phyloP scores from a whole-genome alignment of 2,888 invertebrate genomes.

The Synanthedon formicaeformis region DNA sequence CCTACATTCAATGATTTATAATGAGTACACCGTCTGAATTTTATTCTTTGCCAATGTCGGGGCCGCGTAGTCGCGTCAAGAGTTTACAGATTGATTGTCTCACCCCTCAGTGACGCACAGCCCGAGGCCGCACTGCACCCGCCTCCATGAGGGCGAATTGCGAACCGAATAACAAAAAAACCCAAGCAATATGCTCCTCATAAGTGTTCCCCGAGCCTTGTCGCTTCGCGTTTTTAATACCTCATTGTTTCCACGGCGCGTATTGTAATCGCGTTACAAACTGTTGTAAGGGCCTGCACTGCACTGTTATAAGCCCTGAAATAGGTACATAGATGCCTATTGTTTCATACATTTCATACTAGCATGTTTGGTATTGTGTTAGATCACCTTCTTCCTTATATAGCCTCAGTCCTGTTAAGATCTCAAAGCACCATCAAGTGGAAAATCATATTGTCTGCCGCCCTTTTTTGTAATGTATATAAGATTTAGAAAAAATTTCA shows the following conservation, averaged over 20 bases:
- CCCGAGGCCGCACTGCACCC: constrained; percentile 3
- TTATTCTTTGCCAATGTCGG: constrained; percentile 11
- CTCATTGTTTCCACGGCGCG: constrained; percentile 15
- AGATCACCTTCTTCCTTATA: too few relatives aligned
- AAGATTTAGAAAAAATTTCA: too few relatives aligned
- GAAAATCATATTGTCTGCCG: too few relatives aligned
- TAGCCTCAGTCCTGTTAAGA: too few relatives aligned
- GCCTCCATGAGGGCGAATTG: constrained; percentile 7
- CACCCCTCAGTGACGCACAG: constrained; percentile 6
- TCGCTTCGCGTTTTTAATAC: constrained; percentile 14
- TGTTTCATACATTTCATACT: too few relatives aligned
- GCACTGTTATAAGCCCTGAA: too few relatives aligned
- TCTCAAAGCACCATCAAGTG: too few relatives aligned
- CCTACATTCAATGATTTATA: too few relatives aligned
- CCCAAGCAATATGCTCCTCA: constrained; percentile 45
- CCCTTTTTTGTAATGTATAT: too few relatives aligned
- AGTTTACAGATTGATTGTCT: constrained; percentile 37
- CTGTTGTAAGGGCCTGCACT: too few relatives aligned
- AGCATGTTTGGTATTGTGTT: too few relatives aligned
- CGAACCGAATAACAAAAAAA: constrained; percentile 22
- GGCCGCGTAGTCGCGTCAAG: constrained; percentile 19
- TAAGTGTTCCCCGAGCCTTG: constrained; percentile 19
- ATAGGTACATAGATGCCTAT: too few relatives aligned
- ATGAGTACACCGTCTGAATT: background rate
- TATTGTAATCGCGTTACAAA: constrained; percentile 5